A percentile compares a stretch with the other conserved stretches of the same genome.
These are phyloP conservation scores for Passerculus sandwichensis DNA, from an alignment of 2,797 vertebrate genomes.

Conservation along the genomic window DNA sequence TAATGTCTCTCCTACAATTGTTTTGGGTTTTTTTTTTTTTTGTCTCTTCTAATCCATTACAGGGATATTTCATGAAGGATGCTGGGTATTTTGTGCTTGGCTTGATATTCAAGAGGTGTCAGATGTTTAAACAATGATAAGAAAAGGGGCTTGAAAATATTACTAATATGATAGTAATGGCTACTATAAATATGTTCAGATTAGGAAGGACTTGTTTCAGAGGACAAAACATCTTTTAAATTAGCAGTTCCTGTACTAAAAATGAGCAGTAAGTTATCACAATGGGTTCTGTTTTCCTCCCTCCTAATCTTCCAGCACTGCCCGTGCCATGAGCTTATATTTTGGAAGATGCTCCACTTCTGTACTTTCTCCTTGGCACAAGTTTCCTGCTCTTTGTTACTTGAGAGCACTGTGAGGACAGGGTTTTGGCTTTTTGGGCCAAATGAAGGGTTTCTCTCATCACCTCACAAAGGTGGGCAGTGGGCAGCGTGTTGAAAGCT, in stretches of 20 bases:
- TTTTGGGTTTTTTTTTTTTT: neutral
- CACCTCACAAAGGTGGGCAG: neutral
- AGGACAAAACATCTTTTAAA: neutral
- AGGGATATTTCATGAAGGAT: neutral
- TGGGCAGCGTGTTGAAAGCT: neutral
- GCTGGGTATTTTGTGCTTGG: neutral
- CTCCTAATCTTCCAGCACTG: neutral
- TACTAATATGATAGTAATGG: neutral
- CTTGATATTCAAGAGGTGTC: neutral
- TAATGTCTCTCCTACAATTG: neutral
- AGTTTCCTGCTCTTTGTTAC: neutral
- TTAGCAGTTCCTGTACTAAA: neutral
- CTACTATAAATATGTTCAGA: neutral
- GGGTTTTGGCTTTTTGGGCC: neutral
- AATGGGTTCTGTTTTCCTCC: neutral
- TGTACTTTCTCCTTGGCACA: neutral
- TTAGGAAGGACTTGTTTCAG: neutral
- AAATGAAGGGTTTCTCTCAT: neutral
- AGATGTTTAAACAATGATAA: neutral
- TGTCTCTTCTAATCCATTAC: neutral
- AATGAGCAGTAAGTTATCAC: neutral
- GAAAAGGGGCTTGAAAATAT: neutral
- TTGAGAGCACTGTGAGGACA: neutral
- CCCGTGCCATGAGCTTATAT: neutral
- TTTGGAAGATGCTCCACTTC: neutral